Percentiles rank a stretch among this genome's conserved stretches.
phyloP scores from a whole-genome alignment of 2,113 vertebrate genomes.

The Ciconia maguari region DNA sequence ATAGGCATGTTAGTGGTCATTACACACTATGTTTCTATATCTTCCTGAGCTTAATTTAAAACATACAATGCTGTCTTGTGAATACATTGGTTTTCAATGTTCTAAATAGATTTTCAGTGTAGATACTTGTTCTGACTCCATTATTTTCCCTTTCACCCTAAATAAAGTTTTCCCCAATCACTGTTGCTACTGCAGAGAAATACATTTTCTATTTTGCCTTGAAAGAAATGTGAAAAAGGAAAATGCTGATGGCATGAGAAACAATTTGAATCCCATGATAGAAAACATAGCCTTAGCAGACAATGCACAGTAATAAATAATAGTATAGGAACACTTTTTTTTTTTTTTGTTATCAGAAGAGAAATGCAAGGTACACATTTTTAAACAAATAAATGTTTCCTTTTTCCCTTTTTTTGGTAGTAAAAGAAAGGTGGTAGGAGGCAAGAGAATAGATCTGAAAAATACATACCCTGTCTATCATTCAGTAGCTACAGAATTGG shows the following conservation, averaged over 20 bases:
- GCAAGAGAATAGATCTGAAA: conserved; percentile 16
- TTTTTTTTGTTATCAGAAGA: neutral
- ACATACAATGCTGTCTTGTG: neutral
- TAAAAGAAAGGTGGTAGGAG: conserved; percentile 25
- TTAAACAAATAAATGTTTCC: conserved; percentile 62
- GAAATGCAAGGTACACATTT: conserved; percentile 60
- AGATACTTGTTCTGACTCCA: conserved; percentile 57
- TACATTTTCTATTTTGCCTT: conserved; percentile 67
- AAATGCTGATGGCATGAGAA: conserved; percentile 66
- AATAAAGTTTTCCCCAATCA: conserved; percentile 71
- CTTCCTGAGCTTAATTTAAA: conserved; percentile 46
- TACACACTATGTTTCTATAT: neutral
- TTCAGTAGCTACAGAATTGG: conserved; percentile 31
- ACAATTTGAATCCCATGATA: conserved; percentile 73
- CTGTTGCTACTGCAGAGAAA: conserved; percentile 55
- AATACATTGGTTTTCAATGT: conserved; percentile 29
- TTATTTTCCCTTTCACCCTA: conserved; percentile 67
- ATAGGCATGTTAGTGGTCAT: conserved; percentile 24
- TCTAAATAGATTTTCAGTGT: conserved; percentile 67
- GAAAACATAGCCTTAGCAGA: conserved; percentile 58
- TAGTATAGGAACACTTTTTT: neutral
- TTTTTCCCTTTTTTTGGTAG: conserved; percentile 53
- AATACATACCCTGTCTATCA: conserved; percentile 24
- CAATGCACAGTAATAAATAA: conserved; percentile 62
- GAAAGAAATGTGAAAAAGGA: conserved; percentile 70